Conservation (phyloP, 2,888 invertebrate genomes). For the Uropetala carovei region DNA sequence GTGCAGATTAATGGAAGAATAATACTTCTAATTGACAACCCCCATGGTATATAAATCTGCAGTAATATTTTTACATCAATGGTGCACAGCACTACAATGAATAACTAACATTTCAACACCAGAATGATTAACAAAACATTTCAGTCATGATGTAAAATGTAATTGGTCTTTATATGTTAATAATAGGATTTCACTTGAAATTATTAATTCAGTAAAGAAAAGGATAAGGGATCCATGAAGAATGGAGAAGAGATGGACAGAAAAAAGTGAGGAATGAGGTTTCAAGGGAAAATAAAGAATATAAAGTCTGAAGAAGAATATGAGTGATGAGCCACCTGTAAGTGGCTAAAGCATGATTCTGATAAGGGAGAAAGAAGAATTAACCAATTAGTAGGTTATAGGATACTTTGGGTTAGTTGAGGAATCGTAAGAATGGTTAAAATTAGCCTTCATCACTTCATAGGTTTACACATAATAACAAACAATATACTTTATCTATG, state of each 20-base stretch:
- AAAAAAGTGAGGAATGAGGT: background rate
- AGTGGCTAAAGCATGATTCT: slow-evolving; percentile 3
- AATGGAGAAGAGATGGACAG: background rate
- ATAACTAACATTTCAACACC: slow-evolving; percentile 60
- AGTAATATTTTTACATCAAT: slow-evolving; percentile 60
- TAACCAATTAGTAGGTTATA: slow-evolving; percentile 12
- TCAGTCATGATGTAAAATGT: slow-evolving; percentile 60
- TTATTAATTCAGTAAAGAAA: background rate
- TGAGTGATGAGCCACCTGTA: background rate
- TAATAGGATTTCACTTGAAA: background rate
- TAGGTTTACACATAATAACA: slow-evolving; percentile 58
- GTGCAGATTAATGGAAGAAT: slow-evolving; percentile 64
- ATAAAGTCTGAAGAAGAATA: too few relatives aligned
- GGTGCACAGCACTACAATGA: slow-evolving; percentile 63
- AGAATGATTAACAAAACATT: slow-evolving; percentile 58
- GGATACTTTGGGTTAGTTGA: background rate
- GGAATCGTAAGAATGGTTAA: slow-evolving; percentile 6
- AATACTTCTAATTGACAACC: slow-evolving; percentile 62
- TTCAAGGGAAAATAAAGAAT: background rate
- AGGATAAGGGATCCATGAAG: background rate
- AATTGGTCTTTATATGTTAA: slow-evolving; percentile 47
- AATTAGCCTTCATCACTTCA: slow-evolving; percentile 31
- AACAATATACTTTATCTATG: slow-evolving; percentile 62
- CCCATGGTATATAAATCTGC: slow-evolving; percentile 59
- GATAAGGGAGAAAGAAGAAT: background rate